Conservation (phyloP, 2,888 invertebrate genomes). For the Andricus quercusramuli region DNA sequence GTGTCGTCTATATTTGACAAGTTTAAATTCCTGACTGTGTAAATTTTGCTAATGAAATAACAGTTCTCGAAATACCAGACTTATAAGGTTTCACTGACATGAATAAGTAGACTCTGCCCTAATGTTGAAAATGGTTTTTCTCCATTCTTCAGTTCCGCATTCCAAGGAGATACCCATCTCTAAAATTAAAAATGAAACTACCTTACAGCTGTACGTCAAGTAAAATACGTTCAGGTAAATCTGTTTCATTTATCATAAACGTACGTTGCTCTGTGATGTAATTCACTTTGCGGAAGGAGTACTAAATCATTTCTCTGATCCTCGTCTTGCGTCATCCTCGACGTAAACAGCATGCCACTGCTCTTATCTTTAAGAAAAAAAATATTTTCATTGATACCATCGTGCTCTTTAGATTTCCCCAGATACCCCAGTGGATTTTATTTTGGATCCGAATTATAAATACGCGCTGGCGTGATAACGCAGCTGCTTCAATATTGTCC, state of each 20-base stretch:
- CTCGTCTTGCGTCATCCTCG: slow-evolving; percentile 33
- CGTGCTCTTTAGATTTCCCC: background rate
- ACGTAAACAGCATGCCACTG: slow-evolving; percentile 23
- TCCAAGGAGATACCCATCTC: background rate
- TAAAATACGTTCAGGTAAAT: slow-evolving; percentile 20
- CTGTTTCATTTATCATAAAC: slow-evolving; percentile 34
- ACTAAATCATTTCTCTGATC: slow-evolving; percentile 32
- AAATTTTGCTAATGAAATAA: background rate
- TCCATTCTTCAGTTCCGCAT: background rate
- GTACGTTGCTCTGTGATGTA: slow-evolving; percentile 20
- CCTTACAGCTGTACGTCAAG: background rate
- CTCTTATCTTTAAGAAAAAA: slow-evolving; percentile 9
- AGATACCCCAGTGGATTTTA: slow-evolving; percentile 12
- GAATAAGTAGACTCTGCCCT: background rate
- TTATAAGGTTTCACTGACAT: background rate
- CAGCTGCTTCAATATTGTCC: slow-evolving; percentile 1
- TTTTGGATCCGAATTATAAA: slow-evolving; percentile 3
- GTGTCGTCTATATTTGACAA: background rate
- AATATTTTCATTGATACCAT: slow-evolving; percentile 23
- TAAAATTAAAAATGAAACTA: background rate
- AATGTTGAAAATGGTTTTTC: background rate
- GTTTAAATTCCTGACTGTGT: background rate
- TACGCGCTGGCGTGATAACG: background rate
- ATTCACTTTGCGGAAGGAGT: slow-evolving; percentile 20
- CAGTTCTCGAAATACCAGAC: background rate